Conservation (phyloP, 2,797 vertebrate species). For the Alectoris magna region DNA sequence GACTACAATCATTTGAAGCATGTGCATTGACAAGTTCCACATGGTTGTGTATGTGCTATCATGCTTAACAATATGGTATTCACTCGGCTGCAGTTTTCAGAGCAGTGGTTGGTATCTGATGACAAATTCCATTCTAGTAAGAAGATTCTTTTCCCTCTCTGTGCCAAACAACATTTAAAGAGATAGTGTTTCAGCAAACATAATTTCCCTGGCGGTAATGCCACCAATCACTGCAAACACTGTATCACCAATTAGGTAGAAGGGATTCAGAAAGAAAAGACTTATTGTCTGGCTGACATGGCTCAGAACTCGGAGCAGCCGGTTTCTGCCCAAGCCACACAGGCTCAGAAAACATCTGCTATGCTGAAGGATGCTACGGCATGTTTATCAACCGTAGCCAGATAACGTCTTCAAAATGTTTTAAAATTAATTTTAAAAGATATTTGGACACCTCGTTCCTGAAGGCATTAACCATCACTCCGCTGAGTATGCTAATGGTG, state of each 20-base stretch:
- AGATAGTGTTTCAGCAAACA: neutral
- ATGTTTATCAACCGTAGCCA: neutral
- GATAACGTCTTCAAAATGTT: neutral
- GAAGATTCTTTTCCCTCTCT: neutral
- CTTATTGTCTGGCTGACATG: neutral
- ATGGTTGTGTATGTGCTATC: accelerated
- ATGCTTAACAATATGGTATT: accelerated
- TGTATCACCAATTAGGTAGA: neutral
- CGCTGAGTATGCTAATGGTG: constrained; percentile 25
- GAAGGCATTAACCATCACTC: constrained; percentile 21
- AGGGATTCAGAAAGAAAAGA: neutral
- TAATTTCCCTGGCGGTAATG: neutral
- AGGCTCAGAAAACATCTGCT: neutral
- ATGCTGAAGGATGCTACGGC: neutral
- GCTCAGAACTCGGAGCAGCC: neutral
- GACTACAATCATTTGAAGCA: accelerated
- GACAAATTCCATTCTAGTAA: neutral
- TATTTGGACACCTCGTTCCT: constrained; percentile 1
- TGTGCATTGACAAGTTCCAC: accelerated
- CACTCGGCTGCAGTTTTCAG: neutral
- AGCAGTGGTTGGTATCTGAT: neutral
- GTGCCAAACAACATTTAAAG: neutral
- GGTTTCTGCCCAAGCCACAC: neutral
- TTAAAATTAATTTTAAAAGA: neutral
- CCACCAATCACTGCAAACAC: neutral